Evolutionary conservation across 2,888 invertebrate genomes (phyloP).

Genomic region (Peribatodes rhomboidaria): DNA sequence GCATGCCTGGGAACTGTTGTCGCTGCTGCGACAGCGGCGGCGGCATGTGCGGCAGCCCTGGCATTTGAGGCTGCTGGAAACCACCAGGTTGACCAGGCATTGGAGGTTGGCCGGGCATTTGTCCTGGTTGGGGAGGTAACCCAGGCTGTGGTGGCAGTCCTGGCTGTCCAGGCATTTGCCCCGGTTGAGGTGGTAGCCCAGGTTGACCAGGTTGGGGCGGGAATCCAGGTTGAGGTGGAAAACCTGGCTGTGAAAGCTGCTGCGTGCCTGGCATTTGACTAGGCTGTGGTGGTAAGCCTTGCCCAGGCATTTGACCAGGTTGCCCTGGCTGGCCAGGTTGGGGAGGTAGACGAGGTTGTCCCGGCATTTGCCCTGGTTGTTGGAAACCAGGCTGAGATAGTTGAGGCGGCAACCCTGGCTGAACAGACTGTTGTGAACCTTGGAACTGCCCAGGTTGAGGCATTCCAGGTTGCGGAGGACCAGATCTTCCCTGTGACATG

Average conservation of each 20-base stretch:
- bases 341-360: constrained; percentile 47
- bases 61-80: constrained; percentile 59
- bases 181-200: constrained; percentile 53
- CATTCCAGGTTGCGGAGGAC: constrained; percentile 11
- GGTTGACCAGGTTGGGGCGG: constrained; percentile 52
- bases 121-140: constrained; percentile 26
- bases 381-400: constrained; percentile 35
- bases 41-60: constrained; percentile 78
- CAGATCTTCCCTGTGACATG: constrained; percentile 8
- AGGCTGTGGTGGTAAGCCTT: constrained; percentile 48
- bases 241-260: constrained; percentile 45
- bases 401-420: constrained; percentile 45
- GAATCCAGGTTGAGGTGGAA: constrained; percentile 47
- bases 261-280: constrained; percentile 62
- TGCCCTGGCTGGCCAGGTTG: constrained; percentile 51
- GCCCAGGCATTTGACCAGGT: constrained; percentile 55
- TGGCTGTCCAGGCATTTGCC: constrained; percentile 42
- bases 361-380: constrained; percentile 47
- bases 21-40: constrained; percentile 73
- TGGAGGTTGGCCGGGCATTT: constrained; percentile 37
- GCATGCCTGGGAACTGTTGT: constrained; percentile 65
- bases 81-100: constrained; percentile 48
- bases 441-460: constrained; percentile 14
- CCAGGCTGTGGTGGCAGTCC: constrained; percentile 54
- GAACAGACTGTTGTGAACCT: constrained; percentile 18